A percentile compares a stretch with the other conserved stretches of the same genome.
Evolutionary conservation across 2,888 invertebrate species (phyloP).

Genomic region (Synergus itoensis): DNA sequence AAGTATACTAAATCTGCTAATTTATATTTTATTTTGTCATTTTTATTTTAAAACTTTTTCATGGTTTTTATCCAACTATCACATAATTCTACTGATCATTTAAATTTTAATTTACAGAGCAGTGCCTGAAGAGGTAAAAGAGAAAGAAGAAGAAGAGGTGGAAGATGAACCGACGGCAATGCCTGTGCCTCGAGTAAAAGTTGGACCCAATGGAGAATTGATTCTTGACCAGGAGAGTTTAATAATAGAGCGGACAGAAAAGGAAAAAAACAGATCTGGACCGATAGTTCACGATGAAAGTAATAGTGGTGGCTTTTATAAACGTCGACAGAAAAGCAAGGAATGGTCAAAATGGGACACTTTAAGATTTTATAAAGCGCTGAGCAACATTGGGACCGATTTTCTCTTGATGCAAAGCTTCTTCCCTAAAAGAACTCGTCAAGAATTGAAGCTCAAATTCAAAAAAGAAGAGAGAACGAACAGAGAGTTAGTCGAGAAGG

Average conservation of each 20-base stretch:
- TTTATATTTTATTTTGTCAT: background rate
- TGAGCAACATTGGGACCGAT: conserved; percentile 95
- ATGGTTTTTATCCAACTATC: background rate
- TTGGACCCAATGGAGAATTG: conserved; percentile 91
- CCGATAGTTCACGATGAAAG: conserved; percentile 84
- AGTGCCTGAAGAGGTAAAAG: conserved; percentile 49
- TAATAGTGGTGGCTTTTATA: conserved; percentile 82
- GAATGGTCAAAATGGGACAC: conserved; percentile 91
- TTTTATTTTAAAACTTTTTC: background rate
- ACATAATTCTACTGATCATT: background rate
- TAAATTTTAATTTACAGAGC: conserved; percentile 44
- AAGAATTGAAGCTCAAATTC: conserved; percentile 94
- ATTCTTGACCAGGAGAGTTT: conserved; percentile 92
- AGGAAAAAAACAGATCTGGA: conserved; percentile 80
- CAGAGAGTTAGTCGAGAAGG: conserved; percentile 86
- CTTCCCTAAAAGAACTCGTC: conserved; percentile 88
- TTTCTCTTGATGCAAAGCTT: conserved; percentile 92
- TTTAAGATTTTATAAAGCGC: conserved; percentile 92
- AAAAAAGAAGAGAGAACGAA: conserved; percentile 93
- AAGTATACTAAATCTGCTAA: conserved; percentile 56
- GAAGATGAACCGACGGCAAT: conserved; percentile 77
- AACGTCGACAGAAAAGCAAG: conserved; percentile 83
- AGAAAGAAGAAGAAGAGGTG: conserved; percentile 70
- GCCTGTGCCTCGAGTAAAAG: conserved; percentile 91
- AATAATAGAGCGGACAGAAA: conserved; percentile 85